Base-by-base conservation (phyloP, 2,797 vertebrate species). In the Periophthalmus magnuspinnatus region DNA sequence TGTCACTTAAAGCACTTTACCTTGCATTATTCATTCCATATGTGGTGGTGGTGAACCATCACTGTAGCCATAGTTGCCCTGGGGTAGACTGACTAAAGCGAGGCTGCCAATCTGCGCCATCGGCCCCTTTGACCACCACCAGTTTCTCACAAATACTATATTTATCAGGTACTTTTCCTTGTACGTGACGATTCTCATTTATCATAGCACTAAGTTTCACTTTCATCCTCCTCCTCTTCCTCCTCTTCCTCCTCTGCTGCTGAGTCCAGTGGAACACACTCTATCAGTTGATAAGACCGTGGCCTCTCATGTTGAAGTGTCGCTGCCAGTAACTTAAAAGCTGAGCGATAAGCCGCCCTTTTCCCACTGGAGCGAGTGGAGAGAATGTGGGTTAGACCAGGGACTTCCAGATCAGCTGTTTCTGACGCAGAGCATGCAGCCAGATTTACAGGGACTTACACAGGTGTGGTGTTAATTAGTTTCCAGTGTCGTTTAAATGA, bases 251-350 rank as follows among this genome's bases (percentile, higher is more conserved):
- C 24, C 10, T 22, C 61, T 50, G 22, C 41, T 28, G 41, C 41
- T 65, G 14, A 52, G 59, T 38, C 36, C 59, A 64, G 62, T 64
- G 62, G 62, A 64, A 64, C 22, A 21, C 74, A 84, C 68, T 67
- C 21, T 56, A 60, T 52, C 55, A 78, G 32, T 70, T 65, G 81
- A 86, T 82, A 89, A 82, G 63, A 68, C 52, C 41, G 61, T 72
- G 11, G 61, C 73, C 68, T 67, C 64, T 62, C 60, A 55, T 74
- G 67, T 75, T 58, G 74, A 80, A 77, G 80, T 74, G 77, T 50
- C 68, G 63, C 77, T 89, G 86, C 85, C 88, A 89, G 85, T 72
- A 86, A 90, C 79, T 83, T 65, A 81, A 58, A 56, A 63, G 69
- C 75, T 70, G 2, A 1, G 11, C 61, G 88, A 87, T 87, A 86